phyloP scores from a whole-genome alignment of 2,888 invertebrate species.

The Theretra japonica region DNA sequence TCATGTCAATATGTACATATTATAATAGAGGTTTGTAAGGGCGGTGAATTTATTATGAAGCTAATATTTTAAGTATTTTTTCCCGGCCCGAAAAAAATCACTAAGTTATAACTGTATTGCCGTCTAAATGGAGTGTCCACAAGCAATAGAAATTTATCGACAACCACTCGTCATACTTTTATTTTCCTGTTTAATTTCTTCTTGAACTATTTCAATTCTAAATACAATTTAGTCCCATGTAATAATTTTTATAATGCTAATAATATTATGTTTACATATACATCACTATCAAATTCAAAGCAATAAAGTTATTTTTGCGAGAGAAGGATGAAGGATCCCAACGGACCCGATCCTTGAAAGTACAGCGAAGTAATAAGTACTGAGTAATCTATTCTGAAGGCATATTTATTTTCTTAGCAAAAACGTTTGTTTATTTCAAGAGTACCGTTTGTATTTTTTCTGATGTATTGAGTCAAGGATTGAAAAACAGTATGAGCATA shows the following conservation, averaged over 20 bases:
- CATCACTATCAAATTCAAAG: slow-evolving; percentile 14
- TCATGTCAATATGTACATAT: no score
- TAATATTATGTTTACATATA: not conserved
- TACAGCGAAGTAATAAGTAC: slow-evolving; percentile 12
- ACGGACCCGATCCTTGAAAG: not conserved
- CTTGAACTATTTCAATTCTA: not conserved
- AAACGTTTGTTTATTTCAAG: not conserved
- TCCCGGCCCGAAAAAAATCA: no score
- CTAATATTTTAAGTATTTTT: no score
- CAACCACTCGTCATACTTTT: no score
- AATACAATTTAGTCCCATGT: not conserved
- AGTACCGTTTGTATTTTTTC: not conserved
- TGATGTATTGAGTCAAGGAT: no score
- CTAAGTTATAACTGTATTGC: no score
- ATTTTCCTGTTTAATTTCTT: no score
- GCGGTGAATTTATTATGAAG: no score
- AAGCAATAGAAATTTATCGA: no score
- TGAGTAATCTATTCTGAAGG: not conserved
- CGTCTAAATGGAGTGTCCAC: no score
- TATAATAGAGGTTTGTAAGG: no score
- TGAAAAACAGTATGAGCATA: no score
- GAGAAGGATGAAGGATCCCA: not conserved
- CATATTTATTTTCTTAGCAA: slow-evolving; percentile 10
- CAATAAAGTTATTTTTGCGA: not conserved
- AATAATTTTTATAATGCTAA: not conserved